Conservation (phyloP, 2,113 vertebrate species). For the Thomomys bottae region DNA sequence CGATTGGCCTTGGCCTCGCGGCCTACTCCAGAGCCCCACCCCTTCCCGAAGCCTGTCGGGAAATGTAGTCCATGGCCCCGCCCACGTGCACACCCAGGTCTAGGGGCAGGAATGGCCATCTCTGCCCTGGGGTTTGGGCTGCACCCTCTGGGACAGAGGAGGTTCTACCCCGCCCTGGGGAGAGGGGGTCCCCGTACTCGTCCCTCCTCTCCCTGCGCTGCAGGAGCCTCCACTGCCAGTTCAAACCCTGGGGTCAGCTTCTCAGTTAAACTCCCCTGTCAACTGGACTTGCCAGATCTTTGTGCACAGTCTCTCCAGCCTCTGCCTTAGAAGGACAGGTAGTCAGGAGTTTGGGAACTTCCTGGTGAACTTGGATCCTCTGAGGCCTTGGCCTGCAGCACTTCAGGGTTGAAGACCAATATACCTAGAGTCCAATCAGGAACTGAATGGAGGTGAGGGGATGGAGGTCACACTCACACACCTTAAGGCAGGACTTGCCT, state of each 20-base stretch:
- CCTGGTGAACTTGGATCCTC: background rate
- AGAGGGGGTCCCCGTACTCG: background rate
- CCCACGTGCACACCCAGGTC: background rate
- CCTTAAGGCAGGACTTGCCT: background rate
- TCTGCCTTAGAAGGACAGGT: no score
- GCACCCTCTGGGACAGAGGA: no score
- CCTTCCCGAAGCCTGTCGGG: conserved; percentile 38
- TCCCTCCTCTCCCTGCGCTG: no score
- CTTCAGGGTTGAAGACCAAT: background rate
- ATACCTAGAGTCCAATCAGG: background rate
- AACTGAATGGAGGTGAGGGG: no score
- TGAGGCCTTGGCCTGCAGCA: background rate
- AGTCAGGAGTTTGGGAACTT: background rate
- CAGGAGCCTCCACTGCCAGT: no score
- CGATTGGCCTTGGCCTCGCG: background rate
- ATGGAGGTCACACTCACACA: background rate
- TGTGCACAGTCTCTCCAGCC: background rate
- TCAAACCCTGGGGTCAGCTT: no score
- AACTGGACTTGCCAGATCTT: background rate
- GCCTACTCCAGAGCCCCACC: background rate
- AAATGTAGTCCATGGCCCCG: background rate
- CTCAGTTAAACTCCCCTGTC: no score
- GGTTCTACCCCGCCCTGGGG: fast-evolving
- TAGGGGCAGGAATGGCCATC: no score
- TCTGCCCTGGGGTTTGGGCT: no score